phyloP scores from a whole-genome alignment of 2,113 vertebrate species.

The Lontra canadensis region DNA sequence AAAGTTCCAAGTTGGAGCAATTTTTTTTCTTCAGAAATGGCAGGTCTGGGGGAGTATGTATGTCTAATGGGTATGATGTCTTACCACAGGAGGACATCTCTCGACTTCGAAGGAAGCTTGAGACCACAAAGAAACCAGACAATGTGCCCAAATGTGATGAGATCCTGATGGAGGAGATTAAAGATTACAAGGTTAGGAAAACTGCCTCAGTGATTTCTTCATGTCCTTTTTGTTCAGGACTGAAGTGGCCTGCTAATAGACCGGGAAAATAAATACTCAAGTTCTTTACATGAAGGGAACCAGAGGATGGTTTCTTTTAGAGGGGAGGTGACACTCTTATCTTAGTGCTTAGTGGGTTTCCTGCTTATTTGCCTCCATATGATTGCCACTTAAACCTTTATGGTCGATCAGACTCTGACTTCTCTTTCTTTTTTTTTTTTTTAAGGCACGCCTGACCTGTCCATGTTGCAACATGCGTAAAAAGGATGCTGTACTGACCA shows the following conservation, averaged over 20 bases:
- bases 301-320: background rate
- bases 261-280: background rate
- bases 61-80: background rate
- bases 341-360: background rate
- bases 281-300: background rate
- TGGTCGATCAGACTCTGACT: background rate
- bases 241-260: background rate
- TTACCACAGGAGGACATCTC: slow-evolving; percentile 95
- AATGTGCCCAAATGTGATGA: slow-evolving; percentile 97
- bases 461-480: slow-evolving; percentile 97
- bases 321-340: background rate
- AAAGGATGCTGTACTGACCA: slow-evolving; percentile 97
- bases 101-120: slow-evolving; percentile 93
- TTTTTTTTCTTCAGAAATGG: background rate
- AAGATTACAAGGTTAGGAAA: slow-evolving; percentile 93
- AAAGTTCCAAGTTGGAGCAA: background rate
- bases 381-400: background rate
- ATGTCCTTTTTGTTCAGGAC: background rate
- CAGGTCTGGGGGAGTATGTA: background rate
- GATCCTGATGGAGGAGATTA: slow-evolving; percentile 98
- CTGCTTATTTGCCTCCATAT: background rate
- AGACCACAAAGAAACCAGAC: slow-evolving; percentile 98
- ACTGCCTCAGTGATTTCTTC: background rate
- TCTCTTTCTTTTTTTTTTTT: background rate
- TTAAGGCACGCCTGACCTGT: slow-evolving; percentile 94